phyloP scores from a whole-genome alignment of 2,113 vertebrate species.

The Macrotus californicus region DNA sequence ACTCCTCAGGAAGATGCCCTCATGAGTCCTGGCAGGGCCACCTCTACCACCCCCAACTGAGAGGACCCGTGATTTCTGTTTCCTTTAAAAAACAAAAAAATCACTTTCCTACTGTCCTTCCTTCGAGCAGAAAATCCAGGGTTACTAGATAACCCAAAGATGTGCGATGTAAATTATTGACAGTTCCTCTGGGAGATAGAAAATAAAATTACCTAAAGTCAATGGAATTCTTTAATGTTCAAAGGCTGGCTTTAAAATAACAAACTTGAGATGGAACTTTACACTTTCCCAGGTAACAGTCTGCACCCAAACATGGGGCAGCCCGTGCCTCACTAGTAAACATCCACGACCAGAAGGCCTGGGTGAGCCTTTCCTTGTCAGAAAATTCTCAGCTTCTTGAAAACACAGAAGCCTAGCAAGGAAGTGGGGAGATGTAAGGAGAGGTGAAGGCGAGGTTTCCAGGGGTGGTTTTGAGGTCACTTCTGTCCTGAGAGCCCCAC shows the following conservation, averaged over 20 bases:
- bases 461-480: not conserved
- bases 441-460: not conserved
- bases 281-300: not conserved
- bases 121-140: conserved; percentile 25
- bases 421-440: not conserved
- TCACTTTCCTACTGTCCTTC: not conserved
- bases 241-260: not conserved
- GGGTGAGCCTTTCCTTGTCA: not conserved
- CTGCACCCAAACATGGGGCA: not conserved
- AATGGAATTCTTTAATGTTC: not conserved
- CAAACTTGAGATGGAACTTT: not conserved
- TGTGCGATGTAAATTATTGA: not conserved
- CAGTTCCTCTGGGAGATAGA: not conserved
- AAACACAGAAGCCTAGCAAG: not conserved
- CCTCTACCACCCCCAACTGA: not conserved
- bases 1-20: not conserved
- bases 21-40: fast-evolving
- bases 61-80: not conserved
- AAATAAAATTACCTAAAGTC: not conserved
- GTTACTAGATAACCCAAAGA: not conserved
- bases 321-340: not conserved
- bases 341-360: not conserved
- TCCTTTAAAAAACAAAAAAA: not conserved
- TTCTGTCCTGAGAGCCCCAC: not conserved
- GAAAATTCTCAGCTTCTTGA: not conserved